Evolutionary conservation across 2,113 vertebrate species (phyloP), one percentile per base, ranked within the genome.

Genomic region (Cyphomyrus plagiostoma): DNA sequence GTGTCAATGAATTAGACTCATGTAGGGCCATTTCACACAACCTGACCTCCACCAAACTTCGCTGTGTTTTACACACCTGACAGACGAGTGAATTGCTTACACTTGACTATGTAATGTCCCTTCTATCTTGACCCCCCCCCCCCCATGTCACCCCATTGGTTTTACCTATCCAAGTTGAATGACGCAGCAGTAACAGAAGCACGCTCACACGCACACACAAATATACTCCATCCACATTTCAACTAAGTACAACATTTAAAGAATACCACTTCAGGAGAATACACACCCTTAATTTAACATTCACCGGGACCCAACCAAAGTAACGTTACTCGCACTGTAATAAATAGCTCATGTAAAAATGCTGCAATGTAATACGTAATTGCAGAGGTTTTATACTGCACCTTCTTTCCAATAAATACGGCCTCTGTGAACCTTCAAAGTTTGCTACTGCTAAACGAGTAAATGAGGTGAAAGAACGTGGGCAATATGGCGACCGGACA

Each of bases 201-300:
- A 42, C 77, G 19, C 77, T 9, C 70, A 39, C 30, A 74, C 30
- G 15, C 70, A 39, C 30, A 80, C 74, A 53, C 88, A 77, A 23
- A 35, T 70, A 70, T 70, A 70, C 46, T 89, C 88, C 46, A 80
- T 35, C 46, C 77, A 56, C 10, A 56, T 89, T 89, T 45, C 56
- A 88, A 23, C 8, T 23, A 87, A 56, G 53, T 21, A 58, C 35
- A 42, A 66, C 42, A 66, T 66, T 62, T 49, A 70, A 70, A 45
- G 46, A 84, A 91, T 87, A 89, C 88, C 90, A 89, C 89, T 85
- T 90, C 85, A 93, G 89, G 89, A 90, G 90, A 42, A 90, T 82
- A 83, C 21, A 74, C 92, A 91, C 89, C 91, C 89, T 91, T 90
- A 89, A 90, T 89, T 88, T 39, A 50, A 91, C 90, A 91, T 92